Evolutionary conservation across 2,888 invertebrate species (phyloP).

Genomic region (Drosophila paranaensis): DNA sequence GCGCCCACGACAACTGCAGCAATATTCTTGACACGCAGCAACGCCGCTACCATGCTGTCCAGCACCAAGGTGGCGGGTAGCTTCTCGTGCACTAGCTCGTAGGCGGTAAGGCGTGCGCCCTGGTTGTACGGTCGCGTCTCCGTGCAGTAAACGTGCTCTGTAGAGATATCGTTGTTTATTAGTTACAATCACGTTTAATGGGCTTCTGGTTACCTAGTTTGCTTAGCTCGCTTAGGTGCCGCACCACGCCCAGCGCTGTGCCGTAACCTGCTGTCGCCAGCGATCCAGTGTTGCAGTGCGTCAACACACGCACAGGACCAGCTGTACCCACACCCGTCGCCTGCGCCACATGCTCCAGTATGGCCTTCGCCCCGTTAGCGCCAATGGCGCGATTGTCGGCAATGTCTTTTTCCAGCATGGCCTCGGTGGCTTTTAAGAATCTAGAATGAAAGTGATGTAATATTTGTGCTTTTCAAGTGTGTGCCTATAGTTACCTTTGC

Average conservation of each 20-base stretch:
- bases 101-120: slow-evolving; percentile 97
- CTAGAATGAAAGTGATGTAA: slow-evolving; percentile 85
- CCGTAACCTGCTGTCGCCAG: slow-evolving; percentile 99
- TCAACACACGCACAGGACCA: slow-evolving; percentile 90
- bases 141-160: slow-evolving; percentile 96
- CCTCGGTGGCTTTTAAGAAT: slow-evolving; percentile 91
- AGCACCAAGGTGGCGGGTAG: slow-evolving; percentile 97
- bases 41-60: slow-evolving; percentile 97
- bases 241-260: slow-evolving; percentile 98
- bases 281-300: slow-evolving; percentile 99
- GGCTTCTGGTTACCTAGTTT: slow-evolving; percentile 87
- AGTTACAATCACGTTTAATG: too few species aligned
- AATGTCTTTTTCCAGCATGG: slow-evolving; percentile 94
- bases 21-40: slow-evolving; percentile 93
- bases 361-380: slow-evolving; percentile 91
- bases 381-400: slow-evolving; percentile 95
- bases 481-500: slow-evolving; percentile 86
- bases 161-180: not conserved
- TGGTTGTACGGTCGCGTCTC: slow-evolving; percentile 99
- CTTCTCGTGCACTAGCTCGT: slow-evolving; percentile 95
- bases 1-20: slow-evolving; percentile 98
- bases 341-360: slow-evolving; percentile 86
- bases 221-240: slow-evolving; percentile 90
- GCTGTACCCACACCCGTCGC: slow-evolving; percentile 37
- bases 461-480: slow-evolving; percentile 31